Evolutionary conservation across 2,797 vertebrate species (phyloP).

Genomic region (Cossypha polioptera): DNA sequence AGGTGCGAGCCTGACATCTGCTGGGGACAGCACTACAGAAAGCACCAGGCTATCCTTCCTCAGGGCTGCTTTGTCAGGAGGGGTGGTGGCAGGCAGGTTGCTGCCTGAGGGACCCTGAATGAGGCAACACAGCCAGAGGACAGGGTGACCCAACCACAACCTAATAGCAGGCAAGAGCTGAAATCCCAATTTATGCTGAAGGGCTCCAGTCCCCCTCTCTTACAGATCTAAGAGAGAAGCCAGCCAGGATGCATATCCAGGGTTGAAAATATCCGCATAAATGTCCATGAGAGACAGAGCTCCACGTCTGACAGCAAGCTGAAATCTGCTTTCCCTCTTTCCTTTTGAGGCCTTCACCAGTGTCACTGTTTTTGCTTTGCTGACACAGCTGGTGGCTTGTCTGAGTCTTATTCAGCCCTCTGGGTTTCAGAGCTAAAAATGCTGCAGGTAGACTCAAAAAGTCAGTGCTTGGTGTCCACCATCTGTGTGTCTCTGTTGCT

Average conservation of each 20-base stretch:
- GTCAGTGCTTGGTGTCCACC: background rate
- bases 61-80: background rate
- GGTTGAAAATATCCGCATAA: background rate
- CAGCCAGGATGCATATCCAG: background rate
- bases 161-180: background rate
- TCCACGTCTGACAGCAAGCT: background rate
- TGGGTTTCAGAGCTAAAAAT: background rate
- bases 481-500: background rate
- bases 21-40: background rate
- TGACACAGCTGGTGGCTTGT: background rate
- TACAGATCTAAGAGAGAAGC: background rate
- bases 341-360: background rate
- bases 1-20: conserved; percentile 39
- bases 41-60: background rate
- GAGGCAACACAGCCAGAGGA: background rate
- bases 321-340: background rate
- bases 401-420: background rate
- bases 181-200: background rate
- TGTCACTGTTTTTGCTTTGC: background rate
- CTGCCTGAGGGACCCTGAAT: too few relatives aligned
- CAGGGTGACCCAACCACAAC: background rate
- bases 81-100: background rate
- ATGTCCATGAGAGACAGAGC: background rate
- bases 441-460: background rate
- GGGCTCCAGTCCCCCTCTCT: background rate